phyloP scores from a whole-genome alignment of 2,113 vertebrate genomes.

The Phasianus colchicus region DNA sequence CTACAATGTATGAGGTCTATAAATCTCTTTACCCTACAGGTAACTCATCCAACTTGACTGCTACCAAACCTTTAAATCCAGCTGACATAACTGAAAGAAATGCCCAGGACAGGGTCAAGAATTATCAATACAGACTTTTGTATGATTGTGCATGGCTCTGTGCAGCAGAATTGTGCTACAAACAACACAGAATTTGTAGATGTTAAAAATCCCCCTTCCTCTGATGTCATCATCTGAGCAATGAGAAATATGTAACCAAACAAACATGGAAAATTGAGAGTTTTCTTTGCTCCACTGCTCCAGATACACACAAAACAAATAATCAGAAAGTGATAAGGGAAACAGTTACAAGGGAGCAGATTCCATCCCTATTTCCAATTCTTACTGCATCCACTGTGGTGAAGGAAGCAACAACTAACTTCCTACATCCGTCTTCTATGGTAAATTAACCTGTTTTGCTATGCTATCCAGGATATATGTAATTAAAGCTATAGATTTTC shows the following conservation, averaged over 20 bases:
- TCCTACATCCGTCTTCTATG: background rate
- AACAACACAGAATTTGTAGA: background rate
- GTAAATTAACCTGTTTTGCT: background rate
- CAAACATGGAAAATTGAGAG: background rate
- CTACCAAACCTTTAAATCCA: background rate
- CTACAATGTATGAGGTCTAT: background rate
- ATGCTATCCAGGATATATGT: background rate
- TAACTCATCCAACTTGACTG: background rate
- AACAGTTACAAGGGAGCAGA: background rate
- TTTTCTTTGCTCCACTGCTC: background rate
- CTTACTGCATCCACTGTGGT: background rate
- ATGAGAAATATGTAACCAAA: background rate
- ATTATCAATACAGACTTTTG: background rate
- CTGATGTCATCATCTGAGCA: background rate
- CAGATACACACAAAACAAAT: background rate
- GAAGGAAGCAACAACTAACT: background rate
- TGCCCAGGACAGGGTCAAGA: background rate
- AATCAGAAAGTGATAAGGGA: background rate
- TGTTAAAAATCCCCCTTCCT: background rate
- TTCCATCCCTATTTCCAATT: background rate
- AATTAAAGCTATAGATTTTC: background rate
- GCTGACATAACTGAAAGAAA: accelerated
- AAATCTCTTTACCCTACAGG: background rate
- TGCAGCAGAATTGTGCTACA: background rate
- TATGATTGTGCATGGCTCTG: background rate